Conservation (phyloP, 2,888 invertebrate species). For the Luffia ferchaultella region DNA sequence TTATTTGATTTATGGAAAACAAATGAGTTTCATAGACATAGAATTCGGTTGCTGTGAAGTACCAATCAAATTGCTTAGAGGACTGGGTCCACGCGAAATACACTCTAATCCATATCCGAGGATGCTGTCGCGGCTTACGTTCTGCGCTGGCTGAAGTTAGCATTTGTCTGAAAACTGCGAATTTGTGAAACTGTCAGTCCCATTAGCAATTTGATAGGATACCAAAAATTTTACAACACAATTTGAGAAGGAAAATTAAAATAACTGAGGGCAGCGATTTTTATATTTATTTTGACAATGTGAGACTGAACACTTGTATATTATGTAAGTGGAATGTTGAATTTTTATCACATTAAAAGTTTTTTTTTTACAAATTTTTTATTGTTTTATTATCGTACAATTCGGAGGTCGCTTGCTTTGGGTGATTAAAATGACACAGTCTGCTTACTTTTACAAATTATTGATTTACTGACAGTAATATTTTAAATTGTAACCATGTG, state of each 20-base stretch:
- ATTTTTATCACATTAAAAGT: slow-evolving; percentile 55
- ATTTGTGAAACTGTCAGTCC: too few species aligned
- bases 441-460: slow-evolving; percentile 35
- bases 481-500: not conserved
- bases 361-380: slow-evolving; percentile 30
- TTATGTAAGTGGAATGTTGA: slow-evolving; percentile 56
- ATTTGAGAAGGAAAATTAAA: not conserved
- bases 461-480: not conserved
- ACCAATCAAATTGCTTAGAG: too few species aligned
- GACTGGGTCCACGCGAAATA: too few species aligned
- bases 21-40: too few species aligned
- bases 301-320: not conserved
- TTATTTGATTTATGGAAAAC: too few species aligned
- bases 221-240: too few species aligned
- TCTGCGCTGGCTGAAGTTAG: too few species aligned
- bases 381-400: slow-evolving; percentile 39
- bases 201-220: too few species aligned
- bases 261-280: not conserved
- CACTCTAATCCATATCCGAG: too few species aligned
- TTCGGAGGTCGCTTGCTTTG: slow-evolving; percentile 22
- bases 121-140: too few species aligned
- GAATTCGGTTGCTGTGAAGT: too few species aligned
- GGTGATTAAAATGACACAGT: slow-evolving; percentile 56
- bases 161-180: too few species aligned
- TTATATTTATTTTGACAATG: not conserved